phyloP scores from a whole-genome alignment of 2,113 vertebrate species.

The Lampris megalopsis region DNA sequence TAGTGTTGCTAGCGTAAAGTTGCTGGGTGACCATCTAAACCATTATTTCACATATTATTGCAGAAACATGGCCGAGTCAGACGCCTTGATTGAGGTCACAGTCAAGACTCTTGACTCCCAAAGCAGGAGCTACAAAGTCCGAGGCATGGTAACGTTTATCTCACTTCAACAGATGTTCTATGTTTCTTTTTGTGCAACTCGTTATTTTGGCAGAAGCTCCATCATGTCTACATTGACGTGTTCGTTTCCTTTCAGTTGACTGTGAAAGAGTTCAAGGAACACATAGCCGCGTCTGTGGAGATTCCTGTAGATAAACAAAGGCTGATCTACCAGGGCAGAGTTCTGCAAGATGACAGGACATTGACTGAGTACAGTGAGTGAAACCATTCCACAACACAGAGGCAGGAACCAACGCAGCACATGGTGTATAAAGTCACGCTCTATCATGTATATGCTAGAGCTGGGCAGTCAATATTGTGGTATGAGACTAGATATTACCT shows the following conservation, averaged over 20 bases:
- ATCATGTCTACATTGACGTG: neutral
- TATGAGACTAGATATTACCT: too few species aligned
- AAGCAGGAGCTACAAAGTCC: constrained; percentile 87
- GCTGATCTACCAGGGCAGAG: constrained; percentile 90
- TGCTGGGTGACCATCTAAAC: too few species aligned
- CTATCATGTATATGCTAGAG: neutral
- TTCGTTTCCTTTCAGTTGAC: constrained; percentile 80
- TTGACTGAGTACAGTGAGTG: constrained; percentile 89
- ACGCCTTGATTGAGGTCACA: constrained; percentile 82
- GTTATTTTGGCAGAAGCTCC: too few species aligned
- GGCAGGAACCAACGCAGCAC: too few species aligned
- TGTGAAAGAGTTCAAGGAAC: constrained; percentile 89
- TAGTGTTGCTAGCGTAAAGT: neutral
- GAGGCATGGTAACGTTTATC: constrained; percentile 81
- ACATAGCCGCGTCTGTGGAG: constrained; percentile 86
- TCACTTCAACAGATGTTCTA: too few species aligned
- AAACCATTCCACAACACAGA: neutral
- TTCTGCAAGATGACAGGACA: constrained; percentile 88
- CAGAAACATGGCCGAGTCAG: constrained; percentile 78
- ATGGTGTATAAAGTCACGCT: too few species aligned
- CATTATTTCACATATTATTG: neutral
- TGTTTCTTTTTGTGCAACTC: too few species aligned
- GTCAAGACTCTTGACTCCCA: constrained; percentile 91
- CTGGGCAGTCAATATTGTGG: too few species aligned
- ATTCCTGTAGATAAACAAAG: constrained; percentile 89